Evolutionary conservation across 2,888 invertebrate genomes (phyloP), one percentile per base, ranked within the genome.

Genomic region (Therioaphis trifolii): DNA sequence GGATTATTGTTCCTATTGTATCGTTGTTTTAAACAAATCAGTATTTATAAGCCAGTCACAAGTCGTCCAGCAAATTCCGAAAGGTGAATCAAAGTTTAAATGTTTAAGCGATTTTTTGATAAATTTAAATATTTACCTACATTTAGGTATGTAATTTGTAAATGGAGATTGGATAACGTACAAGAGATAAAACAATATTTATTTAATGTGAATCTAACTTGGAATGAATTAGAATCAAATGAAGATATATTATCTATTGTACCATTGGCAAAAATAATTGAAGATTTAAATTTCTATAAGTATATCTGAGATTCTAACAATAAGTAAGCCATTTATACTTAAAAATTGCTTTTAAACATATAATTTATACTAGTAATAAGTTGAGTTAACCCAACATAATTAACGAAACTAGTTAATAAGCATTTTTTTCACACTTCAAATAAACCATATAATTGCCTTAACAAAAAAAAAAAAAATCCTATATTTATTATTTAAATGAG

Each of bases 1-100:
- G 97, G 98, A 0, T 91, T 99, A n/a, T 90, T 99, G 69, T 99
- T 96, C 88, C 91, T 99, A 85, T 95, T 99, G 95, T 95, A 95
- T 88, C 92, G 93, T 86, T 95, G 95, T 88, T 99, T 98, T 89
- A 92, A 95, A 84, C 91, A 92, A 89, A 91, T 99, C 40, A 91
- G 93, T 80, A 94, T 99, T 85, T 94, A 96, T 87, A 99, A 99
- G 89, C 99, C 99, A 3, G 96, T 98, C 86, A 95, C 97, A 2
- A 98, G 98, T 86, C 91, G 99, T 79, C 99, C 99, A 0, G 99
- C 99, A 0, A 99, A 99, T 89, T 98, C 99, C 0, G 99, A 99
- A 89, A 92, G 98, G 88, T 92, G 87, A 74, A 76, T 80, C 21
- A 7, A 69, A 68, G 35, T 46, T 24, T n/a, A 61, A 35, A 35